Evolutionary conservation across 2,113 vertebrate species (phyloP), one percentile per base, ranked within the genome.

Genomic region (Irena cyanogastra): DNA sequence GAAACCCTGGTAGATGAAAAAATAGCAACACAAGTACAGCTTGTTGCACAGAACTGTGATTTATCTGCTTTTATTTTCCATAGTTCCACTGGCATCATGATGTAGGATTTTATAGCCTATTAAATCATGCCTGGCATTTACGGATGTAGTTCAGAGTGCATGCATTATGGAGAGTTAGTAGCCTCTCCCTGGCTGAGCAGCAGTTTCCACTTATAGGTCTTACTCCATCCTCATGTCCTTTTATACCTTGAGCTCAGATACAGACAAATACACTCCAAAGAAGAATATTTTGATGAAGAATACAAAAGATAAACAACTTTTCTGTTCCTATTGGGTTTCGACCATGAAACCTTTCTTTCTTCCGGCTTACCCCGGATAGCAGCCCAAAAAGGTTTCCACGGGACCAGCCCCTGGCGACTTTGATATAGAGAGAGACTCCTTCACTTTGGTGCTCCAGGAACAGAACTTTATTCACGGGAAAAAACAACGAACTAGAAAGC

Each of bases 21-120:
- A 86, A 37, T 23, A 57, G 14, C 47, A 24, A 60, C 0, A 0
- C n/a, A 50, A 84, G 49, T 75, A 45, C 70, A 89, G 81, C 87
- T 94, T 89, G 83, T 91, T 95, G 87, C 75, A 89, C 35, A 50
- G 70, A 89, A 79, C 30, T 94, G 75, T 95, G 94, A 95, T 97
- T 96, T 97, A 95, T 95, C 83, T 76, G 84, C 83, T 94, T 97
- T 93, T 92, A 95, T 95, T 94, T 96, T 91, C 93, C 61, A 35
- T 84, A 87, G 94, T 87, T 95, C 74, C 83, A 82, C 77, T 72
- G 87, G 81, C 89, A 92, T 94, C 74, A 61, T 93, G 78, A 93
- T 85, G 93, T 87, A 83, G 93, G 65, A 50, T 93, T 97, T 95
- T 95, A 95, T 89, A 83, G 89, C 79, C 77, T 82, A 78, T 94